Base-by-base conservation (phyloP, 1,140 invertebrate genomes). In the Aradophagus sp. region DNA sequence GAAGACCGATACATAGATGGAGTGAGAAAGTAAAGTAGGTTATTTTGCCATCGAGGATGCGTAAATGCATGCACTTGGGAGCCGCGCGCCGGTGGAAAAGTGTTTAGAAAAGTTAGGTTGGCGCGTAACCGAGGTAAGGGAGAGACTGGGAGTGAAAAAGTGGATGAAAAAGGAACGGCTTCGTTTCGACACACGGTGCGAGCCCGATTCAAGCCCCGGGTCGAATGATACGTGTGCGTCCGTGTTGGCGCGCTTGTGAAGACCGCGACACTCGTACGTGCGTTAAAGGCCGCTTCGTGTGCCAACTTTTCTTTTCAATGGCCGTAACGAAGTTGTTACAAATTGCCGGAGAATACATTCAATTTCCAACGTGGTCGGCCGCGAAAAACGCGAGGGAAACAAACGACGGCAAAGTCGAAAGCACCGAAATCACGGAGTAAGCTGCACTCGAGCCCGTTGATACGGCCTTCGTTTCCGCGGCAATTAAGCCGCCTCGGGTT, bases 11-110 rank as follows among this genome's bases (percentile, higher is more conserved):
- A n/a, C n/a, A n/a, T n/a, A n/a, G n/a, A n/a, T n/a, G n/a, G n/a
- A n/a, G n/a, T n/a, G 58, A 38, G 13, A 58, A 70, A 70, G 44
- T 70, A 17, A 52, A 63, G 58, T 63, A 70, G 67, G 58, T 70
- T 58, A 45, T 62, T 70, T 70, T 70, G 58, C 32, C 38, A 70
- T 70, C 45, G 52, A 58, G 52, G 45, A 45, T 52, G 58, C 45
- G 53, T 63, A 70, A 63, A 63, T 58, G 35, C 58, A 62, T 56
- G 56, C 66, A 32, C 50, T 61, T 34, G 42, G 29, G 66, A 55
- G 17, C 55, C 19, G 44, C 32, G 10, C 13, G 20, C 11, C 29
- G 16, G 29, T 38, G 41, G 35, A 41, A 61, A 55, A 44, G 39
- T 27, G 36, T 7, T 34, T 31, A 32, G 38, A 45, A 36, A 50